A percentile compares a stretch with the other conserved stretches of the same genome.
These are phyloP conservation scores for Aethina tumida DNA, from an alignment of 1,140 invertebrate species.

Conservation along the genomic window DNA sequence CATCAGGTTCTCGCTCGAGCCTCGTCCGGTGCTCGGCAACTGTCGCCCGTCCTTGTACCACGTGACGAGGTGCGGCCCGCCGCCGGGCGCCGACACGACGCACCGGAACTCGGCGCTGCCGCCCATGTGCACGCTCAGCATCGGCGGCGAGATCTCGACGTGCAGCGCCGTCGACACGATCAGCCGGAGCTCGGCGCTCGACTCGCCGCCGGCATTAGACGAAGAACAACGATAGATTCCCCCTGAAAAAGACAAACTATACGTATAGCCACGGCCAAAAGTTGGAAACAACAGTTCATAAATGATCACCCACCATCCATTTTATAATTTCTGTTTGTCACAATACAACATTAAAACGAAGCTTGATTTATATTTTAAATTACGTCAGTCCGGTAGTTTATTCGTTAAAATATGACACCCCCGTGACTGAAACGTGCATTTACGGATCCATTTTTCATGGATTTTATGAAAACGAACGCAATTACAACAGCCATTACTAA, in stretches of 20 bases:
- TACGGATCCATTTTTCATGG: too few relatives aligned
- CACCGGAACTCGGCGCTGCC: slow-evolving; percentile 68
- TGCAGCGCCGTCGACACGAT: slow-evolving; percentile 57
- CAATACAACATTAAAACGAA: too few relatives aligned
- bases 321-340: too few relatives aligned
- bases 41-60: slow-evolving; percentile 63
- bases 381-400: too few relatives aligned
- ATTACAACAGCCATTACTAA: too few relatives aligned
- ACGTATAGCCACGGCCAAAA: too few relatives aligned
- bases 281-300: too few relatives aligned
- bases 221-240: slow-evolving; percentile 60
- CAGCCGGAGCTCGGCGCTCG: slow-evolving; percentile 55
- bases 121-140: slow-evolving; percentile 67
- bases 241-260: slow-evolving; percentile 12
- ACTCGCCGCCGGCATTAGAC: slow-evolving; percentile 58
- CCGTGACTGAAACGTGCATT: too few relatives aligned
- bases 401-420: too few relatives aligned
- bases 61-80: slow-evolving; percentile 40
- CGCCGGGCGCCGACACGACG: slow-evolving; percentile 32
- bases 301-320: too few relatives aligned
- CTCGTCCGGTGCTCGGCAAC: slow-evolving; percentile 52
- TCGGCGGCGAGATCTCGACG: slow-evolving; percentile 57
- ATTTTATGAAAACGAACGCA: too few relatives aligned
- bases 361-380: too few relatives aligned
- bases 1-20: slow-evolving; percentile 51